These are phyloP conservation scores for Aphidius ervi DNA, from an alignment of 1,140 invertebrate species.

Conservation along the genomic window DNA sequence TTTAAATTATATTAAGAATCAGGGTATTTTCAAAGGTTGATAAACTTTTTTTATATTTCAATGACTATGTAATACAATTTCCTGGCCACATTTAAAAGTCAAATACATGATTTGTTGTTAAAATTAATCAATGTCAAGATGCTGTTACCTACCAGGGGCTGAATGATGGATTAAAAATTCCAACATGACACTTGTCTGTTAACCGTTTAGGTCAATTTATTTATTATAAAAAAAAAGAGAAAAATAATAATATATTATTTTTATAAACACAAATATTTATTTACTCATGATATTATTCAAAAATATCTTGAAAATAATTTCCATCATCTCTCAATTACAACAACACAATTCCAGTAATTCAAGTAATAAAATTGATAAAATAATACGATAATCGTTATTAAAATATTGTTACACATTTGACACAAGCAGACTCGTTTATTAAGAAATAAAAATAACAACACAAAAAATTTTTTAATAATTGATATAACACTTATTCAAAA, in stretches of 20 bases:
- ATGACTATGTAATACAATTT: neutral
- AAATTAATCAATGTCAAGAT: too few species aligned
- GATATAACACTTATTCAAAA: too few species aligned
- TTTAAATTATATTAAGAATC: too few species aligned
- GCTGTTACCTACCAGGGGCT: conserved; percentile 29
- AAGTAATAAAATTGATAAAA: too few species aligned
- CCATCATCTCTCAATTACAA: neutral
- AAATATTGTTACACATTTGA: conserved; percentile 8
- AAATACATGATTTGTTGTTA: neutral
- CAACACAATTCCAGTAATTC: too few species aligned
- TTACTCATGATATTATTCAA: neutral
- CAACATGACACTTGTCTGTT: conserved; percentile 26
- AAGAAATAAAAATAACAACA: neutral
- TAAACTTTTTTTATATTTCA: neutral
- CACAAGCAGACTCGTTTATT: neutral
- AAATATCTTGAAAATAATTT: too few species aligned
- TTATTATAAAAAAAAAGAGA: neutral
- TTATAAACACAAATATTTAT: neutral
- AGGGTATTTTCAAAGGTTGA: too few species aligned
- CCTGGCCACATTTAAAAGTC: neutral
- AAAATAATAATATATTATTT: neutral
- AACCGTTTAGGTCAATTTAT: neutral
- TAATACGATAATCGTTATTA: neutral
- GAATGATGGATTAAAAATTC: conserved; percentile 35
- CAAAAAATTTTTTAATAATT: neutral